These are phyloP conservation scores for Denticeps clupeoides DNA, from an alignment of 2,797 vertebrate species.

Conservation along the genomic window DNA sequence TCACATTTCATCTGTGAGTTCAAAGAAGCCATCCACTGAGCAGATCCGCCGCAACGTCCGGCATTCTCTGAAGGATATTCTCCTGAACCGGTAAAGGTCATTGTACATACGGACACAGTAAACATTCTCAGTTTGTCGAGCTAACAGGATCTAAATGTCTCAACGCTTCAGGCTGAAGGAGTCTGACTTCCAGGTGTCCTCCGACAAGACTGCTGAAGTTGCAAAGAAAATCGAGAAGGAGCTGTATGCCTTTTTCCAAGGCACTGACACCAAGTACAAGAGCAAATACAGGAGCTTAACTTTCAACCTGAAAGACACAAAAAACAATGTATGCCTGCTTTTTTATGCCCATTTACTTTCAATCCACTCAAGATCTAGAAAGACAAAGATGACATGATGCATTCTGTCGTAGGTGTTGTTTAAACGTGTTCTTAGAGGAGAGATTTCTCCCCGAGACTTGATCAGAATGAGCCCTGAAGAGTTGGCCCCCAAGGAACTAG, in stretches of 20 bases:
- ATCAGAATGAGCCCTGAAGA: conserved; percentile 97
- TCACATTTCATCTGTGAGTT: conserved; percentile 58
- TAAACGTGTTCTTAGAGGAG: conserved; percentile 88
- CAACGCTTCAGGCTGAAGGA: conserved; percentile 84
- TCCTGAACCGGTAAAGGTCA: conserved; percentile 91
- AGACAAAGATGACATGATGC: conserved; percentile 93
- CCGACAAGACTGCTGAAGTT: conserved; percentile 83
- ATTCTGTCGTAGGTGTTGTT: conserved; percentile 62
- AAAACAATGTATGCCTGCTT: conserved; percentile 86
- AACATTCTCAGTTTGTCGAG: background rate
- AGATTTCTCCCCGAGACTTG: conserved; percentile 85
- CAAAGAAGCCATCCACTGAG: conserved; percentile 85
- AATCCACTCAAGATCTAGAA: too few relatives aligned
- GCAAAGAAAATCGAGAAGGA: conserved; percentile 87
- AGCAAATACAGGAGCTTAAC: conserved; percentile 97
- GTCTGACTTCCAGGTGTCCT: conserved; percentile 75
- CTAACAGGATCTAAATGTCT: background rate
- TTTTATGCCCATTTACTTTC: too few relatives aligned
- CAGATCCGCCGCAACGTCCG: conserved; percentile 91
- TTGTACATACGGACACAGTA: too few relatives aligned
- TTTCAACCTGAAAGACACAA: conserved; percentile 96
- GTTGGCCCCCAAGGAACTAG: conserved; percentile 91
- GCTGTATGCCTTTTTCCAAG: conserved; percentile 89
- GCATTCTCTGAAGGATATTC: conserved; percentile 90
- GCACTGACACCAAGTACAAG: conserved; percentile 97